Evolutionary conservation across 2,797 vertebrate genomes (phyloP), one percentile per base, ranked within the genome.

Genomic region (Agapornis canus): DNA sequence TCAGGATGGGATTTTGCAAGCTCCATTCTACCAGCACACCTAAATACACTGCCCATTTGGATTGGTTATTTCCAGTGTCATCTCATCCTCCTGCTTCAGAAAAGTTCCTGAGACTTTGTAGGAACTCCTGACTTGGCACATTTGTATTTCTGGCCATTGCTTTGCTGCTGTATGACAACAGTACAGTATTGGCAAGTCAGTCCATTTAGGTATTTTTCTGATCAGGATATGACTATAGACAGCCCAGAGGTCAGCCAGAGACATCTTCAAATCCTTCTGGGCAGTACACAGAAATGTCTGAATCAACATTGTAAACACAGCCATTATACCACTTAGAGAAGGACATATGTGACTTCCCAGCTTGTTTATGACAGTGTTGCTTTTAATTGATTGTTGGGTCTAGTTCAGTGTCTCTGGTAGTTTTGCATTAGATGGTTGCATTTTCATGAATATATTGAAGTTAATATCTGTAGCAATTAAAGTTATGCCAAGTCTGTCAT

Each of bases 361-460:
- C 56, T 68, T 40, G 27, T 73, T 40, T 43, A n/a, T 64, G 22
- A 20, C 27, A 29, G 22, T 59, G 64, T n/a, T 75, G 40, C 37
- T 89, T 88, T 89, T 63, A 64, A 81, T 26, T 64, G 6, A 37
- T 70, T 81, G 6, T 79, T 91, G 63, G 35, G 59, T 69, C 63
- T 70, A 73, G 31, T 66, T 91, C 37, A 77, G 2, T 9, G 3
- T 79, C 49, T 71, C 32, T 52, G n/a, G 14, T 56, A 65, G n/a
- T 47, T 85, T 59, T 80, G 51, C 31, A 72, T 51, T 76, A 45
- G 26, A 54, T 27, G 14, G 29, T 22, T 76, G 42, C 11, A 37
- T 54, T 85, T 90, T 71, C 40, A 32, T 72, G 8, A 59, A 16
- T 68, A 26, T n/a, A 56, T 35, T 27, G 69, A 79, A 69, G 22